A percentile compares a stretch with the other conserved stretches of the same genome.
These are phyloP conservation scores for Drosophila cardini DNA, from an alignment of 1,140 invertebrate genomes.

Conservation along the genomic window DNA sequence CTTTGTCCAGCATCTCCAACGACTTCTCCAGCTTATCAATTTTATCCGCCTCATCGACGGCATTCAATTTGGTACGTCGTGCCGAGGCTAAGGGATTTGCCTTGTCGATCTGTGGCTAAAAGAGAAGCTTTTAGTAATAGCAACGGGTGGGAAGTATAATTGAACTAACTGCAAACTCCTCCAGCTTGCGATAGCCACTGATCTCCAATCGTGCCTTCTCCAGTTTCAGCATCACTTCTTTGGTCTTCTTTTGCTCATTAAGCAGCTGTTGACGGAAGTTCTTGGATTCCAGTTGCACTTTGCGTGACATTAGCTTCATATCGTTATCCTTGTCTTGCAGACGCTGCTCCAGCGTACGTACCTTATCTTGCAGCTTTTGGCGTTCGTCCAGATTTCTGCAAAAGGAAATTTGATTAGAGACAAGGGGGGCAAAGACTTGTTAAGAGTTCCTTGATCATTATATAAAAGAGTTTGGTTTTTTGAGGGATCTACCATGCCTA, in stretches of 20 bases:
- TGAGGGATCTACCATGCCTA: too few relatives aligned
- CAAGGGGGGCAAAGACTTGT: not conserved
- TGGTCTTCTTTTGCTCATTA: conserved; percentile 88
- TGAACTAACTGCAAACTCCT: conserved; percentile 70
- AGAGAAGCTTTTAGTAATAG: not conserved
- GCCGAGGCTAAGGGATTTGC: conserved; percentile 60
- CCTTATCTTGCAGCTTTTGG: conserved; percentile 88
- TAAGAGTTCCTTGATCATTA: too few relatives aligned
- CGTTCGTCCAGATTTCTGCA: conserved; percentile 89
- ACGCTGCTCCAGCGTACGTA: conserved; percentile 87
- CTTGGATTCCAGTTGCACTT: conserved; percentile 89
- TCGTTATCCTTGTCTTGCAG: conserved; percentile 89
- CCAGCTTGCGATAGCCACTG: conserved; percentile 76
- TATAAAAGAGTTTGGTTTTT: too few relatives aligned
- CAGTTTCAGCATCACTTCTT: conserved; percentile 89
- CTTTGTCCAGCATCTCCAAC: conserved; percentile 66
- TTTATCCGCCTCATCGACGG: conserved; percentile 62
- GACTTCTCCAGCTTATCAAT: conserved; percentile 75
- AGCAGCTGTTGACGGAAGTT: conserved; percentile 89
- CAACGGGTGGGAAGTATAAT: not conserved
- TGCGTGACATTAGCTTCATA: conserved; percentile 88
- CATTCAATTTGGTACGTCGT: conserved; percentile 53
- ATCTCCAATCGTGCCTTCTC: conserved; percentile 86
- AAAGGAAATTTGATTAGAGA: not conserved
- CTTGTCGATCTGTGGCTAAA: conserved; percentile 49